Evolutionary conservation across 2,113 vertebrate genomes (phyloP).

Genomic region (Sitta europaea): DNA sequence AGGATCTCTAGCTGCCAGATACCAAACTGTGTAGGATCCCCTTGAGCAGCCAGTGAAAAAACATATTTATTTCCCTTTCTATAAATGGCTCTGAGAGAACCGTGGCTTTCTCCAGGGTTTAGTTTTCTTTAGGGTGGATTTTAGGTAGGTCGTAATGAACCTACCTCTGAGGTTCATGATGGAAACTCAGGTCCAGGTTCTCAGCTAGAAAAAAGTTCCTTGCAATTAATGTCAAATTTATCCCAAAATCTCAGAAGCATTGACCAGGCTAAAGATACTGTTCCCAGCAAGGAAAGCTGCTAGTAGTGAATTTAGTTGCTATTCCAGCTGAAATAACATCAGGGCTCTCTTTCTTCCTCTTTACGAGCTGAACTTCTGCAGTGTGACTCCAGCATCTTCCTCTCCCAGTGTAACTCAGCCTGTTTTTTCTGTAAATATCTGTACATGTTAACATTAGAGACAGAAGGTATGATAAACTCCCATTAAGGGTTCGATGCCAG

Average conservation of each 20-base stretch:
- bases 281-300: conserved; percentile 8
- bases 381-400: neutral
- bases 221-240: neutral
- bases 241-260: neutral
- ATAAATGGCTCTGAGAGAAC: neutral
- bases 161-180: neutral
- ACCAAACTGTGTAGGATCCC: neutral
- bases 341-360: neutral
- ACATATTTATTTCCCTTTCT: neutral
- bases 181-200: neutral
- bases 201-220: neutral
- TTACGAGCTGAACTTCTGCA: neutral
- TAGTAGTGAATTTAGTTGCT: conserved; percentile 16
- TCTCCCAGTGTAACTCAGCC: neutral
- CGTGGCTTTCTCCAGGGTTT: neutral
- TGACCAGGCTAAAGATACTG: neutral
- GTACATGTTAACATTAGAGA: neutral
- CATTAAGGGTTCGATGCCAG: neutral
- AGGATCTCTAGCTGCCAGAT: neutral
- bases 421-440: conserved; percentile 27
- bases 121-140: neutral
- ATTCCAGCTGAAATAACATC: conserved; percentile 54
- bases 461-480: conserved; percentile 1
- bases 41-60: neutral
- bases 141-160: neutral